Base-by-base conservation (phyloP, 2,113 vertebrate genomes). In the Platycercus adscitus region DNA sequence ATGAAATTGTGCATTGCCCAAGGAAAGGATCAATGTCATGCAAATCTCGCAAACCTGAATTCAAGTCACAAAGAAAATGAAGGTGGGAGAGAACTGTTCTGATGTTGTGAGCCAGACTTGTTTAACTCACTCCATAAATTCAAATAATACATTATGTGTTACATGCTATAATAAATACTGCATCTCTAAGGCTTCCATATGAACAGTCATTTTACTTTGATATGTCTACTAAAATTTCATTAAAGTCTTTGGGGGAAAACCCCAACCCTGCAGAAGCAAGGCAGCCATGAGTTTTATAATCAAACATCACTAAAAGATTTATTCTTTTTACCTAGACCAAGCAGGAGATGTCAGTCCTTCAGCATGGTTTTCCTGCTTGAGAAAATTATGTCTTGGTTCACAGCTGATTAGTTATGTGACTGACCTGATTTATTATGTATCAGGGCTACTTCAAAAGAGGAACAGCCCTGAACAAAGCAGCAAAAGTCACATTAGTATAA, bases 1-100 rank as follows among this genome's bases (percentile, higher is more conserved):
- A 94, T 89, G 87, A 96, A 95, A 96, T 55, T 78, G 85, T 91
- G 89, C 82, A 80, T 65, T 2, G 91, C 94, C 89, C 81, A 94
- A 93, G 82, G 92, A 97, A 97, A 95, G 94, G 89, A 94, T 95
- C 96, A 92, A 96, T 94, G 93, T 95, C 93, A 93, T 86, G 58
- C 80, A 90, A 88, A 94, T 93, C 91, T 75, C 91, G 93, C 31
- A 94, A 95, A 91, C 84, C 85, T 92, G 91, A 96, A 91, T 52
- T 83, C 72, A 69, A 97, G 82, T 91, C 70, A 80, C 65, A 92
- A 95, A 94, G 65, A 86, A 90, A 95, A 94, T 61, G 29, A 91
- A 87, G 50, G 73, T 81, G 41, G 61, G 55, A 94, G 64, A 75
- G 58, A 85, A 81, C 56, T 49, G 20, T 60, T 71, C 43, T 44